A percentile compares a stretch with the other conserved stretches of the same genome.
phyloP scores from a whole-genome alignment of 2,797 vertebrate genomes.

The Phaenicophaeus curvirostris region DNA sequence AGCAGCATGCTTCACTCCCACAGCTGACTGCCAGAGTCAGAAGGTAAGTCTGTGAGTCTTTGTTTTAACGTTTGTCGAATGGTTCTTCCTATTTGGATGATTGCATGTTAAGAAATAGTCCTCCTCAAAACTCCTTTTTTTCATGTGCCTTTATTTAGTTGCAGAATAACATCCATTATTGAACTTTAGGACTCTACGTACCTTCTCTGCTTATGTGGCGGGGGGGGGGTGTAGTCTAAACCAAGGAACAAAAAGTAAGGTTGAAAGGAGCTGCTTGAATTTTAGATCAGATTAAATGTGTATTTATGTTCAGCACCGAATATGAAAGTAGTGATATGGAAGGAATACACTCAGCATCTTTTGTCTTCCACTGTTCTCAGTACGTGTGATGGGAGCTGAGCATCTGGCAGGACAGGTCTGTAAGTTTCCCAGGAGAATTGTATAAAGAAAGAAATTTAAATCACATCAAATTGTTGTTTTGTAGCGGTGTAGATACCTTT shows the following conservation, averaged over 20 bases:
- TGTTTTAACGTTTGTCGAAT: neutral
- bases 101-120: neutral
- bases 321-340: neutral
- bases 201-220: neutral
- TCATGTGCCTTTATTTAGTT: neutral
- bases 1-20: constrained; percentile 29
- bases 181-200: neutral
- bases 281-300: neutral
- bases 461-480: neutral
- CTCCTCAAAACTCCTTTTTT: neutral
- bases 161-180: neutral
- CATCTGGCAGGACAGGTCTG: neutral
- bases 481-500: neutral
- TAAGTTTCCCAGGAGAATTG: neutral
- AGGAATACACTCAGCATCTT: neutral
- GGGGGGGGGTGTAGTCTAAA: neutral
- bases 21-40: constrained; percentile 32
- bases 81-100: neutral
- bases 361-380: neutral
- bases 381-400: neutral
- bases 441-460: fast-evolving
- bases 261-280: neutral
- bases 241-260: neutral
- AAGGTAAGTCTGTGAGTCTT: constrained; percentile 46
- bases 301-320: neutral